Evolutionary conservation across 2,113 vertebrate species (phyloP).

Genomic region (Neoarius graeffei): DNA sequence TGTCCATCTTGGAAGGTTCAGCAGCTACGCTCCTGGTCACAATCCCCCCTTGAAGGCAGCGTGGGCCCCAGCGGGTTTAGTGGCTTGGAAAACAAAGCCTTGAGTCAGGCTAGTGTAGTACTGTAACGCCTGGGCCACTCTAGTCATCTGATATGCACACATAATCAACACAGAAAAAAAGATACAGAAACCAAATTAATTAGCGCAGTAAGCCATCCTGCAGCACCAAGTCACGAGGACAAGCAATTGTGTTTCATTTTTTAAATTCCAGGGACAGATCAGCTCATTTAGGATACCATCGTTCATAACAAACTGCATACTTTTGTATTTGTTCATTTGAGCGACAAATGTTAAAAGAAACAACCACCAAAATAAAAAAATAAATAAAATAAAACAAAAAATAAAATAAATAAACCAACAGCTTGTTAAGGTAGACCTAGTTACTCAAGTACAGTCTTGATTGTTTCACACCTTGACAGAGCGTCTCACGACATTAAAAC

Average conservation of each 20-base stretch:
- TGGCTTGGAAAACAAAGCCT: conserved; percentile 99
- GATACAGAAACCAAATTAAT: conserved; percentile 99
- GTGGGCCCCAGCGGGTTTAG: conserved; percentile 96
- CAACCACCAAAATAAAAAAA: not conserved
- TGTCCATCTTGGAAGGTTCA: conserved; percentile 95
- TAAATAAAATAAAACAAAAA: not conserved
- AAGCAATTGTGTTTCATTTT: conserved; percentile 58
- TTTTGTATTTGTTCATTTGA: conserved; percentile 7
- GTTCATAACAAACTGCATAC: conserved; percentile 18
- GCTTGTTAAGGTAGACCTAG: conserved; percentile 40
- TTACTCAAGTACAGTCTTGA: conserved; percentile 44
- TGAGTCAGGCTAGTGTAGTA: conserved; percentile 99
- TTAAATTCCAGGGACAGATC: conserved; percentile 33
- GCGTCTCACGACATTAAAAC: not conserved
- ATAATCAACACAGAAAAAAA: conserved; percentile 99
- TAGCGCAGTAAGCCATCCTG: conserved; percentile 93
- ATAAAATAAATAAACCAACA: conserved; percentile 42
- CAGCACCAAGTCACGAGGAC: conserved; percentile 85
- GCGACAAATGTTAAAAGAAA: conserved; percentile 18
- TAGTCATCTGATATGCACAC: conserved; percentile 99
- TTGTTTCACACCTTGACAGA: not conserved
- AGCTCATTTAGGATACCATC: conserved; percentile 36
- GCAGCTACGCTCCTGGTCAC: conserved; percentile 96
- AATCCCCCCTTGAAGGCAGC: conserved; percentile 97
- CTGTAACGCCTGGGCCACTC: conserved; percentile 99